Evolutionary conservation across 2,888 invertebrate species (phyloP).

Genomic region (Pandemis cinnamomeana): DNA sequence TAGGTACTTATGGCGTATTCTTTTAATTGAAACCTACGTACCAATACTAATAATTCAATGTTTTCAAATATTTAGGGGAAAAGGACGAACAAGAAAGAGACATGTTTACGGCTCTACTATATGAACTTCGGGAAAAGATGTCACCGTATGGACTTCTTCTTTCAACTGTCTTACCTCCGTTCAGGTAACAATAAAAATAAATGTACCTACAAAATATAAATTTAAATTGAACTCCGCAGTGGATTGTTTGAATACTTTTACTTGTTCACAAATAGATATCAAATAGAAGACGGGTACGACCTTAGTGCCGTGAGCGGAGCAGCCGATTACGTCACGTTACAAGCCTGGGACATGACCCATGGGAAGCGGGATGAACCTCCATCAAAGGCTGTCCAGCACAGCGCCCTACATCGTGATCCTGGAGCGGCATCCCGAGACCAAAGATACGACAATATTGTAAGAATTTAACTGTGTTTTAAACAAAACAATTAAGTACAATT

Average conservation of each 20-base stretch:
- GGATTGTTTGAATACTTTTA: not conserved
- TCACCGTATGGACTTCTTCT: slow-evolving; percentile 82
- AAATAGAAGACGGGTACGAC: slow-evolving; percentile 87
- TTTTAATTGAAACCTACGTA: too few species aligned
- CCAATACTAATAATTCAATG: not conserved
- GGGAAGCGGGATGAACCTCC: slow-evolving; percentile 74
- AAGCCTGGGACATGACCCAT: slow-evolving; percentile 86
- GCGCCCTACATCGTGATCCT: slow-evolving; percentile 79
- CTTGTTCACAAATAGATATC: slow-evolving; percentile 64
- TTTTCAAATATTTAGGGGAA: slow-evolving; percentile 64
- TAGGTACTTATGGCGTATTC: too few species aligned
- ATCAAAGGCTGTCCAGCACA: slow-evolving; percentile 77
- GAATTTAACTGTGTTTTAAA: not conserved
- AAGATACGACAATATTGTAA: slow-evolving; percentile 77
- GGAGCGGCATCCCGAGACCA: slow-evolving; percentile 74
- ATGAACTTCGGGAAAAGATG: slow-evolving; percentile 86
- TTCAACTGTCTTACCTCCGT: slow-evolving; percentile 85
- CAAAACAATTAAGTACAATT: not conserved
- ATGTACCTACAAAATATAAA: not conserved
- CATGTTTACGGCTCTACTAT: slow-evolving; percentile 82
- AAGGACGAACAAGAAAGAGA: slow-evolving; percentile 82
- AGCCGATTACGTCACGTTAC: slow-evolving; percentile 88
- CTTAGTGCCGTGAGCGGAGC: slow-evolving; percentile 84
- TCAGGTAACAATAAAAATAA: slow-evolving; percentile 67
- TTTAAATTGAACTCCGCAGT: not conserved